Conservation (phyloP, 2,888 invertebrate genomes). For the Ochropleura leucogaster region DNA sequence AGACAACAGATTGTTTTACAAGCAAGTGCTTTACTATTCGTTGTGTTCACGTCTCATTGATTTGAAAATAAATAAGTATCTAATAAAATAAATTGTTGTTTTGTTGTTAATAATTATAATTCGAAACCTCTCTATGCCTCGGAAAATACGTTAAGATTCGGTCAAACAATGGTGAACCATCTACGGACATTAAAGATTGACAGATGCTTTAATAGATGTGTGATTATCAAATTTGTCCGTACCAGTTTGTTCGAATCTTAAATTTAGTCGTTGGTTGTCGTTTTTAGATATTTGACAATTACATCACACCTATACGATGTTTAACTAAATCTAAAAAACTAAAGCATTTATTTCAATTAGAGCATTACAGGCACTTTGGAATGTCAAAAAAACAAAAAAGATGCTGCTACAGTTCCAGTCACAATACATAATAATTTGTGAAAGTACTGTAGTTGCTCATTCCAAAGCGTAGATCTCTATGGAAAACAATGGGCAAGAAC, state of each 20-base stretch:
- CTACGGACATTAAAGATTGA: background rate
- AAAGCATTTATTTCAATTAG: too few relatives aligned
- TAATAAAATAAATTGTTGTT: constrained; percentile 3
- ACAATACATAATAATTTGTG: too few relatives aligned
- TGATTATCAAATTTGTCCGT: background rate
- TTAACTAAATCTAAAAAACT: too few relatives aligned
- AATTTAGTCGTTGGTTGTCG: background rate
- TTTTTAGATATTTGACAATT: background rate
- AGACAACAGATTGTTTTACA: constrained; percentile 82
- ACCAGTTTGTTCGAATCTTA: background rate
- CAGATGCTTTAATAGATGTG: background rate
- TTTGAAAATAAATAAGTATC: constrained; percentile 33
- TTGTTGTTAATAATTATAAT: constrained; percentile 8
- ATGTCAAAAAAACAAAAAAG: too few relatives aligned
- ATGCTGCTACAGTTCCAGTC: too few relatives aligned
- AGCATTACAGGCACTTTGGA: too few relatives aligned
- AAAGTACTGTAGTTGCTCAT: too few relatives aligned
- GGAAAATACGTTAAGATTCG: background rate
- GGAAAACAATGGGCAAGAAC: too few relatives aligned
- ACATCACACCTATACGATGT: too few relatives aligned
- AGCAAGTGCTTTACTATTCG: constrained; percentile 61
- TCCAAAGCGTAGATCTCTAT: too few relatives aligned
- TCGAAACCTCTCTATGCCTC: background rate
- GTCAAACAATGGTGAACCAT: background rate
- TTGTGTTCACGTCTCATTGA: constrained; percentile 63